Base-by-base conservation (phyloP, 2,797 vertebrate genomes). In the Scolopax rusticola region DNA sequence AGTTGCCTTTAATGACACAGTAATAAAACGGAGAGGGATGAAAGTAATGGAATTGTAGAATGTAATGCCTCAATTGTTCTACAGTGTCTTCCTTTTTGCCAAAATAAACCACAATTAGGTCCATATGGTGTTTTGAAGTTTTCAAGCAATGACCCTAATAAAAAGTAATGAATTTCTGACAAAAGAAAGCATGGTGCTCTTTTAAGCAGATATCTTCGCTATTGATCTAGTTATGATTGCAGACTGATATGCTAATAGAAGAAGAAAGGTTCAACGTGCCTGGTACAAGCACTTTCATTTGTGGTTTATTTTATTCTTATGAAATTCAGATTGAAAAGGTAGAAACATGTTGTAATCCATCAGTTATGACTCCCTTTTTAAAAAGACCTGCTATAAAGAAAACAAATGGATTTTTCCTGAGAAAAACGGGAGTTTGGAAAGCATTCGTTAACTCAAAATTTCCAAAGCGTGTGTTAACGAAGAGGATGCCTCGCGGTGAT, bases 71-170 rank as follows among this genome's bases (percentile, higher is more conserved):
- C 98, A 98, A 96, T 98, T 98, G 98, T 98, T 98, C 98, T 98
- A 98, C 98, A 98, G 97, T 98, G 98, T 98, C 98, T 98, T 98
- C 96, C 97, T 98, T 98, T 98, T 98, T 98, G 98, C 98, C 98
- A 98, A 98, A 98, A 98, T 98, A 98, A 97, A 98, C 98, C 98
- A 98, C 98, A 99, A 99, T 98, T 98, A 98, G 98, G 98, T 98
- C 98, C 99, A 99, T 99, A 98, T 99, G 98, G 98, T 97, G 98
- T 99, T 99, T 99, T 99, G 98, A 99, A 99, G 98, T 98, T 98
- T 98, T 98, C 98, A 97, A 98, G 98, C 98, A 98, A 98, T 98
- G 98, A 98, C 98, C 98, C 98, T 98, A 98, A 98, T 99, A 98
- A 98, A 99, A 98, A 98, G 98, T 98, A 98, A 98, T 98, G 98